Evolutionary conservation across 2,797 vertebrate genomes (phyloP).

Genomic region (Jordanella pulchra): DNA sequence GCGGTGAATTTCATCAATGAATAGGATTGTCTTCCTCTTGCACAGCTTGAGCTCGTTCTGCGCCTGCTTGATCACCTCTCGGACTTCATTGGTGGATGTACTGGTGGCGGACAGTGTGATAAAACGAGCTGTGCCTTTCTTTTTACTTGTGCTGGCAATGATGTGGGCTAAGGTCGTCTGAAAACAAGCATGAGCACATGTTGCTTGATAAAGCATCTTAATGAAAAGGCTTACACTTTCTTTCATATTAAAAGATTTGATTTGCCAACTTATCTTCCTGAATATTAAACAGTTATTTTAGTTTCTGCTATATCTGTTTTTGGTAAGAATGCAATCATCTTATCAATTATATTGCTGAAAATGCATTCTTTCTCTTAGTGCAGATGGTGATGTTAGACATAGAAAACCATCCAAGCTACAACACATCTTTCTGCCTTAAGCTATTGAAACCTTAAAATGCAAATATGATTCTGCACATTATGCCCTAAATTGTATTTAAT

Average conservation of each 20-base stretch:
- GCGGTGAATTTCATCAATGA: slow-evolving; percentile 97
- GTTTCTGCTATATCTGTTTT: neutral
- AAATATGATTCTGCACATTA: neutral
- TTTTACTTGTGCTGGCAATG: slow-evolving; percentile 89
- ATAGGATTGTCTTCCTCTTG: slow-evolving; percentile 95
- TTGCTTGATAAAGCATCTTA: no score
- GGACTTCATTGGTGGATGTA: slow-evolving; percentile 87
- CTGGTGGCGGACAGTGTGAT: slow-evolving; percentile 92
- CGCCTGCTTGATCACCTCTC: slow-evolving; percentile 95
- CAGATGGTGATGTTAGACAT: neutral
- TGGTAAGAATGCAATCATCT: neutral
- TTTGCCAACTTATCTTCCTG: neutral
- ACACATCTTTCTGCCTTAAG: neutral
- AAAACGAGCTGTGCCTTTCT: slow-evolving; percentile 85
- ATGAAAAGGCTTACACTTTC: neutral
- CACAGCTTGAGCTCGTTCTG: slow-evolving; percentile 93
- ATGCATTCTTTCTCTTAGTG: neutral
- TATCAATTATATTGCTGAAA: neutral
- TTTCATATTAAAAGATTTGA: neutral
- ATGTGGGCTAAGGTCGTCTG: slow-evolving; percentile 97
- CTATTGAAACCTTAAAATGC: neutral
- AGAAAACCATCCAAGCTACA: neutral
- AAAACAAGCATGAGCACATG: slow-evolving; percentile 23
- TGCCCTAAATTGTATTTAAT: neutral
- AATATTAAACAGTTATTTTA: neutral